A percentile compares a stretch with the other conserved stretches of the same genome.
phyloP scores from a whole-genome alignment of 1,140 invertebrate species.

The Vanessa atalanta region DNA sequence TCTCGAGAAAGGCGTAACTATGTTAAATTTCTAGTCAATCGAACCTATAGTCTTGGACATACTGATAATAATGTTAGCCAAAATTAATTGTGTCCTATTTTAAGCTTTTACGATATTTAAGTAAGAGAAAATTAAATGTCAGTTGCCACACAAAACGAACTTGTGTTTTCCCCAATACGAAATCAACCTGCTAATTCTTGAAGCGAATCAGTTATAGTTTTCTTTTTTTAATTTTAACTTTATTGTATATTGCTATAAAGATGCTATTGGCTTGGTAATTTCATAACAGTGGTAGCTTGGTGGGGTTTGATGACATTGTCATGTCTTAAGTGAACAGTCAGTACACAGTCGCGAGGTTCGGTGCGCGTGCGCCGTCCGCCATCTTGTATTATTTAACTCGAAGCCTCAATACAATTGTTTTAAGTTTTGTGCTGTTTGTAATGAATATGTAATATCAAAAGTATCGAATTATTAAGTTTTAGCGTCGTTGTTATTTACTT shows the following conservation, averaged over 20 bases:
- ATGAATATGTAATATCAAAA: not conserved
- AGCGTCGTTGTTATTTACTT: too few species aligned
- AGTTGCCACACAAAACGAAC: conserved; percentile 41
- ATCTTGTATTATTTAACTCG: conserved; percentile 40
- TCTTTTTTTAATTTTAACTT: conserved; percentile 41
- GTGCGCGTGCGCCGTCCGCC: conserved; percentile 50
- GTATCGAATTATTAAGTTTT: too few species aligned
- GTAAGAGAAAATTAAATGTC: conserved; percentile 23
- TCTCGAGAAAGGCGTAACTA: too few species aligned
- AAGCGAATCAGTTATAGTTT: conserved; percentile 16
- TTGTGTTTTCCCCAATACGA: conserved; percentile 61
- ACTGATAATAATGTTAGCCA: too few species aligned
- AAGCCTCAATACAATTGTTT: conserved; percentile 10
- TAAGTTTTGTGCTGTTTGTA: not conserved
- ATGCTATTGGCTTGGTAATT: conserved; percentile 28
- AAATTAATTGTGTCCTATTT: too few species aligned
- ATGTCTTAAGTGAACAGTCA: conserved; percentile 57
- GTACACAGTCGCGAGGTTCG: conserved; percentile 47
- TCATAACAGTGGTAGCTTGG: conserved; percentile 34
- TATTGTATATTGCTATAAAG: conserved; percentile 36
- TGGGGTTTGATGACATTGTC: conserved; percentile 57
- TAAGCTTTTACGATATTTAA: too few species aligned
- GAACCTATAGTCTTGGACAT: too few species aligned
- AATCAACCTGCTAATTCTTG: conserved; percentile 55
- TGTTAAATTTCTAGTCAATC: too few species aligned